These are phyloP conservation scores for Conomelus anceps DNA, from an alignment of 2,888 invertebrate genomes.

Conservation along the genomic window DNA sequence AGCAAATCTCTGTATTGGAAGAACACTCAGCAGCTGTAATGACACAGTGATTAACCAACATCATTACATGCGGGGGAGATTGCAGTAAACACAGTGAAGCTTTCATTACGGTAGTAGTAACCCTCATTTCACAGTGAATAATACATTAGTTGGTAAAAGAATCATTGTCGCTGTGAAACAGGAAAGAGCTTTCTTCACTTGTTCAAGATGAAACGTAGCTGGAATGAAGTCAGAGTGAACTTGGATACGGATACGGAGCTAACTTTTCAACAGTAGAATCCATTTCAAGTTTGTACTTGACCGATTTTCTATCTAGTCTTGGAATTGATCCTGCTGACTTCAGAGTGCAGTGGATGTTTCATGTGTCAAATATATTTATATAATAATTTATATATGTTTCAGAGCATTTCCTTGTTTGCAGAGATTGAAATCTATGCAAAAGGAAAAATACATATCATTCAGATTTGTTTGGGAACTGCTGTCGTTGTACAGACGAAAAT, in stretches of 20 bases:
- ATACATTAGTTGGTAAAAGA: background rate
- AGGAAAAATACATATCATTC: no score
- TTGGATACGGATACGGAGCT: background rate
- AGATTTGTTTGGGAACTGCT: no score
- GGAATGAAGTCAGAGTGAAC: background rate
- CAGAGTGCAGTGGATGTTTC: background rate
- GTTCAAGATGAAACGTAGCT: background rate
- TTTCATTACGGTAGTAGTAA: background rate
- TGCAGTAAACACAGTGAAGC: background rate
- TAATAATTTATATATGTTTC: background rate
- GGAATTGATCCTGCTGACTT: background rate
- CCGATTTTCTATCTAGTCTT: background rate
- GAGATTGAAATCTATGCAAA: background rate
- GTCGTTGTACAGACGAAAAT: no score
- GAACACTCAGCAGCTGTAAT: background rate
- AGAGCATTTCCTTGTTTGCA: background rate
- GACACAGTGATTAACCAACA: background rate
- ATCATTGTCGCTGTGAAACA: background rate
- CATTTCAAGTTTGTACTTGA: background rate
- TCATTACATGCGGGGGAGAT: background rate
- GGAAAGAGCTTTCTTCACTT: background rate
- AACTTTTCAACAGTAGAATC: background rate
- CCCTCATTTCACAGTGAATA: background rate
- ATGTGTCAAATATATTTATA: background rate
- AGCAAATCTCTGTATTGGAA: no score